Evolutionary conservation across 1,140 invertebrate species (phyloP).

Genomic region (Brachionus angularis): DNA sequence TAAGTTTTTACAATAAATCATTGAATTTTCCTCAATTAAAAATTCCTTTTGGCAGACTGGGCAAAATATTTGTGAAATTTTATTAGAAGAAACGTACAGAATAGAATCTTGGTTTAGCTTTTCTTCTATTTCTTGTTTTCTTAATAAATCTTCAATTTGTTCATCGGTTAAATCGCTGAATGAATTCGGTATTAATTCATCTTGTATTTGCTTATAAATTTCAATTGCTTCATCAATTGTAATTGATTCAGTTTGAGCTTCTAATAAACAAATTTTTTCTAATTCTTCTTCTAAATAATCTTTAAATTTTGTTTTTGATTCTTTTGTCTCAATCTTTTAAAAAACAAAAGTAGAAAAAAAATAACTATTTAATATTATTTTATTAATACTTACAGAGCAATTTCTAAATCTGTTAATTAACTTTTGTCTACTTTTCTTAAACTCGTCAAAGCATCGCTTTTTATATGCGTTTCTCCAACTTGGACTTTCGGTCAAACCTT

Average conservation of each 20-base stretch:
- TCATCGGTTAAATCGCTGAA: background rate
- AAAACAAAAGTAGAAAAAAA: background rate
- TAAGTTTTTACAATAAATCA: conserved; percentile 20
- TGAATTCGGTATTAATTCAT: conserved; percentile 29
- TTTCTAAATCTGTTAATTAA: conserved; percentile 34
- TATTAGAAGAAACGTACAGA: background rate
- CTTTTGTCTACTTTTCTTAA: conserved; percentile 43
- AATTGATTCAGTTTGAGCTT: conserved; percentile 18
- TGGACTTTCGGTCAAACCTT: conserved; percentile 3
- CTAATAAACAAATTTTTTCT: conserved; percentile 42
- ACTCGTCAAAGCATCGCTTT: conserved; percentile 40
- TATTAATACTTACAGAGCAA: background rate
- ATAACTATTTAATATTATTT: background rate
- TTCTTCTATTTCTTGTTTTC: conserved; percentile 26
- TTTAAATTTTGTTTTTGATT: conserved; percentile 15
- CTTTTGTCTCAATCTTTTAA: conserved; percentile 3
- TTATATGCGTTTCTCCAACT: conserved; percentile 35
- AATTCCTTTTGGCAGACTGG: conserved; percentile 42
- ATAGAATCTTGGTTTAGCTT: conserved; percentile 19
- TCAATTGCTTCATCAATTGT: conserved; percentile 26
- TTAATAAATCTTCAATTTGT: conserved; percentile 12
- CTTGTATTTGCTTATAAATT: conserved; percentile 43
- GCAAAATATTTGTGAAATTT: conserved; percentile 11
- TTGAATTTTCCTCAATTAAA: background rate
- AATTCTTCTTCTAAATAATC: conserved; percentile 32